Evolutionary conservation across 2,888 invertebrate species (phyloP).

Genomic region (Cephus pygmeus): DNA sequence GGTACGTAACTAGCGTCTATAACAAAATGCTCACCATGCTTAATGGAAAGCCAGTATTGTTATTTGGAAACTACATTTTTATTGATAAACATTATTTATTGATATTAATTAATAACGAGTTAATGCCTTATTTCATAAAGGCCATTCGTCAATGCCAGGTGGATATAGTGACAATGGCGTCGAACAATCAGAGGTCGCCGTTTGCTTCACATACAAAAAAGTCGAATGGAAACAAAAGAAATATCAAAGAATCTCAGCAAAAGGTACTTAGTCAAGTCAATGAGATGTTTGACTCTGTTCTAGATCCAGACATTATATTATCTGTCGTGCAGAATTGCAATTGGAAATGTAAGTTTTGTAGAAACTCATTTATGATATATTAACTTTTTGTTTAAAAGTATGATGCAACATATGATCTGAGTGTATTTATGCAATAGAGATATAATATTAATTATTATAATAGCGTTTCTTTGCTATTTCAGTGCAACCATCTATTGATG

Average conservation of each 20-base stretch:
- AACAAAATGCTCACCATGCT: neutral
- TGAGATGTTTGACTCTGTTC: constrained; percentile 50
- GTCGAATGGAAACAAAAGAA: constrained; percentile 28
- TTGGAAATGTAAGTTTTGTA: constrained; percentile 49
- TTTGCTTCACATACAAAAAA: constrained; percentile 28
- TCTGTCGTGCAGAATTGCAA: constrained; percentile 48
- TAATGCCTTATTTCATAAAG: neutral
- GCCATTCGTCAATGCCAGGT: constrained; percentile 3
- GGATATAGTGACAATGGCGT: constrained; percentile 38
- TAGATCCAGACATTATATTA: constrained; percentile 49
- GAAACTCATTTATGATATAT: neutral
- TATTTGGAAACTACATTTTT: neutral
- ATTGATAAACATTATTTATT: neutral
- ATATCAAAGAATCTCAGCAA: constrained; percentile 32
- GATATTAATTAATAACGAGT: neutral
- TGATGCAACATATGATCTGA: neutral
- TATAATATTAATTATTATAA: neutral
- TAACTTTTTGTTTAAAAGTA: constrained; percentile 7
- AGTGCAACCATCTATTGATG: constrained; percentile 46
- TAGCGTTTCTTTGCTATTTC: constrained; percentile 6
- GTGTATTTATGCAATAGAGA: neutral
- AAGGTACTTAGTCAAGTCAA: constrained; percentile 36
- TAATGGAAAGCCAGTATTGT: neutral
- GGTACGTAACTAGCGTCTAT: neutral
- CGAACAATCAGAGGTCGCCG: constrained; percentile 40